Evolutionary conservation across 2,113 vertebrate species (phyloP), one percentile per base, ranked within the genome.

Genomic region (Ranitomeya imitator): DNA sequence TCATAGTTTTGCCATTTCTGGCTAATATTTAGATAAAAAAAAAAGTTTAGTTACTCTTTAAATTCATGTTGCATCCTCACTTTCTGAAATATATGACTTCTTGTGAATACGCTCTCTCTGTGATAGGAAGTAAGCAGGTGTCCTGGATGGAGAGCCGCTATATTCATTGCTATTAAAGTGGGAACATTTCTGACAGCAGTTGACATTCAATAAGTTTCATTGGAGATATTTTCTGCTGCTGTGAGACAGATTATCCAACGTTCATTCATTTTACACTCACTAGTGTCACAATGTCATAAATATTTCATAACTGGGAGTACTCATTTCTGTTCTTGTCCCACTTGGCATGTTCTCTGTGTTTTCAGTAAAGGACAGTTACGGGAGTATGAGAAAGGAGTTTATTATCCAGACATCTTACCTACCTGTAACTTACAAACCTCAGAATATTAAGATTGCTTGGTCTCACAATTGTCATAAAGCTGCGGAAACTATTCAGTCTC

Each of bases 261-360:
- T 97, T 96, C 31, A 10, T 26, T 65, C 96, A 96, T 95, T 92
- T 93, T 95, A 93, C 93, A 93, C 94, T 93, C 94, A 95, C 93
- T 89, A 91, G 94, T 95, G 94, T 98, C 95, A 95, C 95, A 96
- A 95, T 95, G 96, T 97, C 96, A 98, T 98, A 98, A 99, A 99
- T 99, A 97, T 99, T 99, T 99, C 95, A 98, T 96, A 95, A 96
- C 95, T 95, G 96, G 96, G 96, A 97, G 96, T 96, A 96, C 96
- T 96, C 95, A 95, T 95, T 95, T 95, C 95, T 94, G 95, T 94
- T 94, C 94, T 95, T 94, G 93, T 96, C 95, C 95, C 91, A 94
- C 95, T 94, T 95, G 96, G 95, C 96, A 95, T 97, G 96, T 94
- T 97, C 95, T 94, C 95, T 96, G 95, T 93, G 96, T 95, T 97